Percentiles rank a stretch among this genome's conserved stretches.
phyloP scores from a whole-genome alignment of 2,888 invertebrate species.

The Trissolcus japonicus region DNA sequence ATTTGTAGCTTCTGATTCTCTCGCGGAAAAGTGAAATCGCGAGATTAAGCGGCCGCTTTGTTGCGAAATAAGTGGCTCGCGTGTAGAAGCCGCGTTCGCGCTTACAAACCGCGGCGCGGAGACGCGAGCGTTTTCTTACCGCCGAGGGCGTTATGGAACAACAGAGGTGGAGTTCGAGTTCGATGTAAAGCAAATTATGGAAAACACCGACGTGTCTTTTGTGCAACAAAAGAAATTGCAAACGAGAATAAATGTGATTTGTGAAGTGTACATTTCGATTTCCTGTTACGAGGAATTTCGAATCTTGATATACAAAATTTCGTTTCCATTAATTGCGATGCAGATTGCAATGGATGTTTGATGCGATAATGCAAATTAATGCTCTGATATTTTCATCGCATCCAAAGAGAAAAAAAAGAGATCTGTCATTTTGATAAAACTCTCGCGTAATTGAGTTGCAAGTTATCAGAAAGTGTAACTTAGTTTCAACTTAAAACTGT shows the following conservation, averaged over 20 bases:
- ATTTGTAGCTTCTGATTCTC: slow-evolving; percentile 50
- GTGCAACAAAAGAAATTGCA: slow-evolving; percentile 20
- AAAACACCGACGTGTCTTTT: slow-evolving; percentile 35
- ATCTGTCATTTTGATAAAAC: slow-evolving; percentile 29
- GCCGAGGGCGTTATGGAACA: slow-evolving; percentile 35
- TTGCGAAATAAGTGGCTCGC: slow-evolving; percentile 35
- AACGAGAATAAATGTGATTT: slow-evolving; percentile 17
- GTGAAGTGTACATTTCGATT: neutral
- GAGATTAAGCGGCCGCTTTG: slow-evolving; percentile 39
- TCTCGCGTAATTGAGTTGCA: slow-evolving; percentile 24
- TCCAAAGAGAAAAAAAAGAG: slow-evolving; percentile 8
- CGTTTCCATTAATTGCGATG: too few relatives aligned
- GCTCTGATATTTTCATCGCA: too few relatives aligned
- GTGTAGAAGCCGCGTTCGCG: slow-evolving; percentile 23
- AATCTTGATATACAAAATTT: neutral
- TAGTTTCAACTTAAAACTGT: slow-evolving; percentile 27
- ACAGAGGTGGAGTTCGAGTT: slow-evolving; percentile 33
- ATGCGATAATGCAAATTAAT: too few relatives aligned
- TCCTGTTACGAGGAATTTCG: neutral
- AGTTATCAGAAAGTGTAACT: slow-evolving; percentile 12
- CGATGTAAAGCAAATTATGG: slow-evolving; percentile 39
- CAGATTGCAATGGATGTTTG: too few relatives aligned
- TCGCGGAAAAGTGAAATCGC: slow-evolving; percentile 51
- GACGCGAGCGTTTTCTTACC: slow-evolving; percentile 25
- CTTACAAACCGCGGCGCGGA: slow-evolving; percentile 38